These are phyloP conservation scores for Sminthurides bifidus DNA, from an alignment of 1,140 invertebrate genomes.

Conservation along the genomic window DNA sequence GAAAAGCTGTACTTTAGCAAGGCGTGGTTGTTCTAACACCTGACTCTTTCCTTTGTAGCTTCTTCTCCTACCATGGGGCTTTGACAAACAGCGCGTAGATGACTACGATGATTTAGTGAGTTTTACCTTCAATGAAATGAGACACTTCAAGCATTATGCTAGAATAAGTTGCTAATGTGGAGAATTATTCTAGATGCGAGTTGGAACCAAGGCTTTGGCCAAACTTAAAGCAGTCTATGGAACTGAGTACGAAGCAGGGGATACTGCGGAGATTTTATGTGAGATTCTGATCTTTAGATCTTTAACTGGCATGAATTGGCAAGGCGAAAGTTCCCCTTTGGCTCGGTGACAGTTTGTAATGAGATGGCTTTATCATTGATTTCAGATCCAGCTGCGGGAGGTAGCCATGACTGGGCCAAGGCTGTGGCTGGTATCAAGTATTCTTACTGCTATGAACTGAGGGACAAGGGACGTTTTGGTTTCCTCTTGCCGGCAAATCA, in stretches of 20 bases:
- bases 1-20: no score
- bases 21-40: no score
- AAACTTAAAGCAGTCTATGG: slow-evolving; percentile 17
- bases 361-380: not conserved
- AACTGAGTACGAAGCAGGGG: slow-evolving; percentile 26
- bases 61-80: slow-evolving; percentile 22
- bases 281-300: no score
- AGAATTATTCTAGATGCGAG: slow-evolving; percentile 12
- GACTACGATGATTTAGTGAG: slow-evolving; percentile 24
- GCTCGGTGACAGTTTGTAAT: no score
- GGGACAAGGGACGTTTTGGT: slow-evolving; percentile 24
- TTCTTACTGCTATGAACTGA: slow-evolving; percentile 27
- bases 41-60: slow-evolving; percentile 4
- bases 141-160: not conserved
- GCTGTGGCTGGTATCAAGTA: slow-evolving; percentile 35
- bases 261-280: slow-evolving; percentile 30
- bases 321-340: no score
- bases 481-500: slow-evolving; percentile 23
- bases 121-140: not conserved
- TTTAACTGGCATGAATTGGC: no score
- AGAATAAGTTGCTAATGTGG: not conserved
- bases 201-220: slow-evolving; percentile 17
- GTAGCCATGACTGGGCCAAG: slow-evolving; percentile 29
- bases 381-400: slow-evolving; percentile 12
- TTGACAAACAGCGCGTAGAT: slow-evolving; percentile 9